Percentiles rank a stretch among this genome's conserved stretches.
Conservation (phyloP, 1,140 invertebrate genomes). For the Bombus ignitus region DNA sequence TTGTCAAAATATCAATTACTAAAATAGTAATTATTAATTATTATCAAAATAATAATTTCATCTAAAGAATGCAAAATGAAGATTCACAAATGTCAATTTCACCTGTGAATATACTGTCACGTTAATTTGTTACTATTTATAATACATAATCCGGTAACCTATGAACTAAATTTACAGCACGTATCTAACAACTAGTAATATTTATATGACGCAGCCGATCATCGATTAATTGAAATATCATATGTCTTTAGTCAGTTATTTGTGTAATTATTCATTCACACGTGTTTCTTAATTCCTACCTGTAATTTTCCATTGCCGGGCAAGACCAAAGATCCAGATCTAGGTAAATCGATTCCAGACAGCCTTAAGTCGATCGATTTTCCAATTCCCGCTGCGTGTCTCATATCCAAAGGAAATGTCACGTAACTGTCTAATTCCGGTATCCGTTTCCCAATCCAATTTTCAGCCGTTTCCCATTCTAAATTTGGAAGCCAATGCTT, state of each 20-base stretch:
- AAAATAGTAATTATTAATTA: no score
- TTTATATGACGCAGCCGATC: no score
- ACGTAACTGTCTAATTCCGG: conserved; percentile 71
- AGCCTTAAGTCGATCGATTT: conserved; percentile 50
- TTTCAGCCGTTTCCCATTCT: conserved; percentile 73
- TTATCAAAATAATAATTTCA: background rate
- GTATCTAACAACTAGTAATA: no score
- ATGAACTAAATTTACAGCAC: background rate
- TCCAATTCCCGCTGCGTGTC: conserved; percentile 74
- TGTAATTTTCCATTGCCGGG: conserved; percentile 68
- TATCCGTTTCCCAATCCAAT: conserved; percentile 71
- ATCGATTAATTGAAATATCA: no score
- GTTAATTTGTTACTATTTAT: background rate
- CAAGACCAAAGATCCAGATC: conserved; percentile 72
- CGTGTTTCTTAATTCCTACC: conserved; percentile 54
- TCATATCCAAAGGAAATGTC: conserved; percentile 73
- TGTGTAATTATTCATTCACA: background rate
- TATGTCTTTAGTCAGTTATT: no score
- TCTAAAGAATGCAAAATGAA: background rate
- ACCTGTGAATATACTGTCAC: background rate
- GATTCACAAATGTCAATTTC: background rate
- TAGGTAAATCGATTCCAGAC: conserved; percentile 73
- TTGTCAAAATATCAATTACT: no score
- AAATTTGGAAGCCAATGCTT: conserved; percentile 77
- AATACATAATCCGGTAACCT: background rate